phyloP scores from a whole-genome alignment of 1,140 invertebrate genomes.

The Polypedilum vanderplanki region DNA sequence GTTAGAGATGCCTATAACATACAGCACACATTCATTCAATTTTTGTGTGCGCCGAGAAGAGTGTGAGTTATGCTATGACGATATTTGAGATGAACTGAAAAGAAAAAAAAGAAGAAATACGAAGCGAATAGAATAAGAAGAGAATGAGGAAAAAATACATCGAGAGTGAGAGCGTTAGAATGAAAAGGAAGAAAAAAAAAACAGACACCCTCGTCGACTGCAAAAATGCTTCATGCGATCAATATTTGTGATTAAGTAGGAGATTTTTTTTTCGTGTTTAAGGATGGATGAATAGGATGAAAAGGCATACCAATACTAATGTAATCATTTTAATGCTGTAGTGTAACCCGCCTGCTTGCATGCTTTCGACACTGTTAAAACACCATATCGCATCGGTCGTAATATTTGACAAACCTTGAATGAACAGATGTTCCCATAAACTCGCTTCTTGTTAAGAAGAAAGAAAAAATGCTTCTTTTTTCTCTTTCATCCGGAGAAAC shows the following conservation, averaged over 20 bases:
- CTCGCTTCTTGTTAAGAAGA: not conserved
- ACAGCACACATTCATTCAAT: not conserved
- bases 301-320: not conserved
- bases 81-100: slow-evolving; percentile 23
- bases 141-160: not conserved
- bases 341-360: not conserved
- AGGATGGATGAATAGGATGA: not conserved
- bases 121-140: not conserved
- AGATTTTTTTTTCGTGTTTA: not conserved
- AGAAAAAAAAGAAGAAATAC: not conserved
- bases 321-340: not conserved
- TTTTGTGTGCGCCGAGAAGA: not conserved
- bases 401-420: not conserved
- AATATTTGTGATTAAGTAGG: not conserved
- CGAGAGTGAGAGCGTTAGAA: not conserved
- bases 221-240: slow-evolving; percentile 15
- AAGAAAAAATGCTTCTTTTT: not conserved
- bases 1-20: not conserved
- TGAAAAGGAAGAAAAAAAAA: not conserved
- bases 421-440: not conserved
- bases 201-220: slow-evolving; percentile 11
- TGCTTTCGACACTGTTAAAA: not conserved
- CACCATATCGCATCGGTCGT: not conserved
- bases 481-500: slow-evolving; percentile 2
- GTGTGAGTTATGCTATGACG: slow-evolving; percentile 10